These are phyloP conservation scores for Laodelphax striatellus DNA, from an alignment of 1,140 invertebrate species.

Conservation along the genomic window DNA sequence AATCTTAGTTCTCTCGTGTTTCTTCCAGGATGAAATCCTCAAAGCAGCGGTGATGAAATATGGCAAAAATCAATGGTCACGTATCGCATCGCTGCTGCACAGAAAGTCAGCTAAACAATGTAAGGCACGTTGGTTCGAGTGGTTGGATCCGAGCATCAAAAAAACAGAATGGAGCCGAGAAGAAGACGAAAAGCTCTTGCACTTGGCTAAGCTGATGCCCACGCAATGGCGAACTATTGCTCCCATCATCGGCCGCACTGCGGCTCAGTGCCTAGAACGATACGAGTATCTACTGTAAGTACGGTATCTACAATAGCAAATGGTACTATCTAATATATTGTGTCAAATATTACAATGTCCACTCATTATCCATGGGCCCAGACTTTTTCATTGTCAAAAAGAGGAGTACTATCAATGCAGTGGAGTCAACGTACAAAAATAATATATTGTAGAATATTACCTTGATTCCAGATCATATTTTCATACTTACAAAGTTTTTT, in stretches of 20 bases:
- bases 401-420: too few species aligned
- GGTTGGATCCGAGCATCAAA: conserved; percentile 99
- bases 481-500: too few species aligned
- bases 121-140: conserved; percentile 99
- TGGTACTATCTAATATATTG: too few species aligned
- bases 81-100: conserved; percentile 96
- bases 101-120: conserved; percentile 99
- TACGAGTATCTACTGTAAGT: conserved; percentile 92
- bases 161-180: conserved; percentile 99
- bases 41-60: conserved; percentile 99
- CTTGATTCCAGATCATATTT: too few species aligned
- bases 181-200: conserved; percentile 96
- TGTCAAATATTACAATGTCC: too few species aligned
- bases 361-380: too few species aligned
- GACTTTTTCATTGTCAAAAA: too few species aligned
- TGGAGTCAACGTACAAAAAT: too few species aligned
- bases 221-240: conserved; percentile 99
- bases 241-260: conserved; percentile 95
- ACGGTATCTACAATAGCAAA: too few species aligned
- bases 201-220: conserved; percentile 98
- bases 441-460: too few species aligned
- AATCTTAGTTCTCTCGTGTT: too few species aligned
- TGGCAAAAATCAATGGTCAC: conserved; percentile 99
- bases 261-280: conserved; percentile 94
- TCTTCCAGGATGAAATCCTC: conserved; percentile 93